Base-by-base conservation (phyloP, 2,113 vertebrate genomes). In the Calyptommatus sinebrachiatus region DNA sequence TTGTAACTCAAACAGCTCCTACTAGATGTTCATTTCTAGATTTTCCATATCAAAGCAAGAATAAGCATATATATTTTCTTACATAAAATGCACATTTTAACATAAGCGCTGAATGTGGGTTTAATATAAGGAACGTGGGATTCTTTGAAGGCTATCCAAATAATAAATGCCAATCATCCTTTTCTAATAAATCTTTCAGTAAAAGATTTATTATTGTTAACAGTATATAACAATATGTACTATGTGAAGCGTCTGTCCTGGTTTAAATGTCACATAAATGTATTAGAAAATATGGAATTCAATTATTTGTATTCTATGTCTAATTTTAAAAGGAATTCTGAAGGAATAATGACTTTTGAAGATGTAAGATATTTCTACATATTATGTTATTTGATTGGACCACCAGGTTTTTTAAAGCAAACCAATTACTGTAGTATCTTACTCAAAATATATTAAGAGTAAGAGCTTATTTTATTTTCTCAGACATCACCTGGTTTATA, bases 281-380 rank as follows among this genome's bases (percentile, higher is more conserved):
- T 16, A 1, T 76, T 5, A 72, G 45, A 41, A 66, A 77, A 66
- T 80, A 48, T 29, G 53, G 75, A 73, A 73, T 79, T n/a, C 31
- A 79, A 63, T 16, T 41, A 0, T 65, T 74, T 69, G 79, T 88
- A 66, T 76, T 76, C 35, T 50, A 75, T 73, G 63, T 65, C 50
- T 50, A 80, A 76, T 73, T 84, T 73, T 79, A 86, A 72, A 53
- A 35, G 53, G 48, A 81, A 50, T 9, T 72, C 28, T 82, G n/a
- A n/a, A n/a, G n/a, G n/a, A 63, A 73, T 83, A 75, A 71, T 80
- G 75, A 73, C 0, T 29, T 60, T 78, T 11, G 1, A 50, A 70
- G 31, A 8, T 50, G 24, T 11, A 21, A 31, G 21, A 77, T n/a
- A 73, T 76, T 14, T 82, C 16, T 35, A 83, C 79, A 46, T 81